phyloP scores from a whole-genome alignment of 2,888 invertebrate genomes.

The Pristionchus arcanus region DNA sequence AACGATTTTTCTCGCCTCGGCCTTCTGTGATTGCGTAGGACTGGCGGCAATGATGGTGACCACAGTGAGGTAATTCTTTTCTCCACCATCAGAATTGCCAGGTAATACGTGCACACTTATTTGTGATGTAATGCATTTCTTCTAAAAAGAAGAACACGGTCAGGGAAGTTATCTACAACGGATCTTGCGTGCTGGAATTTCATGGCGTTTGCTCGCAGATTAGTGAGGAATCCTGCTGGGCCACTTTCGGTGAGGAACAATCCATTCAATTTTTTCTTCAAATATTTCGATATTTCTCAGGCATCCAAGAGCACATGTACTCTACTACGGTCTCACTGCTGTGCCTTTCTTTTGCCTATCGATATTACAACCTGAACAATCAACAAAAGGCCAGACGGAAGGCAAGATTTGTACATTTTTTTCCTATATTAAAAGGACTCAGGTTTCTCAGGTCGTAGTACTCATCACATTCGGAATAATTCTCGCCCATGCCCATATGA shows the following conservation, averaged over 20 bases:
- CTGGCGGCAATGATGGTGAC: neutral
- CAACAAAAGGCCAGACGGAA: neutral
- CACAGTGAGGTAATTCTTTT: neutral
- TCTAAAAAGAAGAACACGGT: too few relatives aligned
- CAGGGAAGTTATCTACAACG: neutral
- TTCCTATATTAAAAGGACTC: neutral
- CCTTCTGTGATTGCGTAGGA: neutral
- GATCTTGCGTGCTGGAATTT: neutral
- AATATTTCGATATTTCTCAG: too few relatives aligned
- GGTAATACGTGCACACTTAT: too few relatives aligned
- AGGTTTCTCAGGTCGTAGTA: neutral
- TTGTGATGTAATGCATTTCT: too few relatives aligned
- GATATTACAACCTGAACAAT: neutral
- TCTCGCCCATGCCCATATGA: neutral
- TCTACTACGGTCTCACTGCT: neutral
- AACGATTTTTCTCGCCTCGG: neutral
- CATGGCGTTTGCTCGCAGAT: neutral
- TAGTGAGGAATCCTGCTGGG: neutral
- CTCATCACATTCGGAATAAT: neutral
- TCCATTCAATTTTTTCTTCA: too few relatives aligned
- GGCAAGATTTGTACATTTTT: neutral
- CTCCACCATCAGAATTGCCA: too few relatives aligned
- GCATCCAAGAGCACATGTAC: conserved; percentile 12
- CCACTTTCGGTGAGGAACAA: neutral
- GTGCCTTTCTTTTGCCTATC: neutral